phyloP scores from a whole-genome alignment of 1,140 invertebrate species.

The Diabrotica virgifera region DNA sequence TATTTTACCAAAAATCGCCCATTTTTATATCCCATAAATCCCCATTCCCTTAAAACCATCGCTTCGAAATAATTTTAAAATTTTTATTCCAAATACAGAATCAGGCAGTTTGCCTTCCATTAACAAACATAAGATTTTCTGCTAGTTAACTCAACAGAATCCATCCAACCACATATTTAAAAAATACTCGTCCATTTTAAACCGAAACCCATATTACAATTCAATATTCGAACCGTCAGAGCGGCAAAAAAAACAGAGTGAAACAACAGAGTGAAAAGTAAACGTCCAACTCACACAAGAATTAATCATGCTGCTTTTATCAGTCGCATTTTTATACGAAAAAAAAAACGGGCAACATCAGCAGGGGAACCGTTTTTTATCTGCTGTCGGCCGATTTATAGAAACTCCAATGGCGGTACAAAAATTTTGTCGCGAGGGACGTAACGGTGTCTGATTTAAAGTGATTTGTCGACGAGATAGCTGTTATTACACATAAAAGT shows the following conservation, averaged over 20 bases:
- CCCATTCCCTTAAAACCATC: no score
- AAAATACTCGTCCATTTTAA: neutral
- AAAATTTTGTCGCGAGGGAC: neutral
- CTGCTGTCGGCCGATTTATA: neutral
- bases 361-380: constrained; percentile 1
- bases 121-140: no score
- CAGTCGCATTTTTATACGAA: constrained; percentile 2
- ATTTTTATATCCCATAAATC: no score
- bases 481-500: no score
- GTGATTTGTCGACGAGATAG: neutral
- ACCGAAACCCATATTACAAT: neutral
- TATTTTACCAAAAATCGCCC: no score
- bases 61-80: no score
- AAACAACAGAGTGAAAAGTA: constrained; percentile 2
- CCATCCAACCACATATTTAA: neutral
- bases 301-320: constrained; percentile 3
- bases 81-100: no score
- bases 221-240: neutral
- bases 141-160: no score
- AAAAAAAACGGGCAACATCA: constrained; percentile 2
- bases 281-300: constrained; percentile 1
- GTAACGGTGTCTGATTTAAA: neutral
- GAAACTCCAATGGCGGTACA: neutral
- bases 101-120: no score
- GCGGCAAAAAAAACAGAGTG: neutral